phyloP scores from a whole-genome alignment of 2,888 invertebrate genomes.

The Adelphocoris suturalis region DNA sequence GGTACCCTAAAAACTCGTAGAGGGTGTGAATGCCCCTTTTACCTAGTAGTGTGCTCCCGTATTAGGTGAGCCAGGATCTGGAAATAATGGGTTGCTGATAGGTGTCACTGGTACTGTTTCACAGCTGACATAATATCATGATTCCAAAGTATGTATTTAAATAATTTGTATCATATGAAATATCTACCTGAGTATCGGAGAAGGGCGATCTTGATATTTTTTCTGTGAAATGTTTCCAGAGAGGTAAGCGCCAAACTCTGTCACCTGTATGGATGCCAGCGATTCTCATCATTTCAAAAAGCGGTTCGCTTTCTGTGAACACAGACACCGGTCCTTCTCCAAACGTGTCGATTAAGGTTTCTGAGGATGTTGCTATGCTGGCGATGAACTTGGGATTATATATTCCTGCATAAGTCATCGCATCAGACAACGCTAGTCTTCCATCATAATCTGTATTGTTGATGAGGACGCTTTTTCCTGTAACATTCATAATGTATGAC shows the following conservation, averaged over 20 bases:
- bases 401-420: slow-evolving; percentile 87
- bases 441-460: slow-evolving; percentile 90
- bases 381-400: slow-evolving; percentile 87
- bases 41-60: no score
- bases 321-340: slow-evolving; percentile 86
- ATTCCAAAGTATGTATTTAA: no score
- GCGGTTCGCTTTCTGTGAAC: slow-evolving; percentile 85
- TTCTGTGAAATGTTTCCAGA: slow-evolving; percentile 78
- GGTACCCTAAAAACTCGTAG: no score
- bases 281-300: slow-evolving; percentile 84
- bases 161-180: neutral
- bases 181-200: slow-evolving; percentile 66
- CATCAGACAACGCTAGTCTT: slow-evolving; percentile 88
- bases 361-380: slow-evolving; percentile 87
- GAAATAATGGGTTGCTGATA: no score
- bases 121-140: no score
- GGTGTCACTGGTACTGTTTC: no score
- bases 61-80: no score
- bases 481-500: neutral
- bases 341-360: slow-evolving; percentile 83
- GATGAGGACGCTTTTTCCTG: slow-evolving; percentile 86
- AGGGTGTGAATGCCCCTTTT: no score
- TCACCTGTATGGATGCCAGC: slow-evolving; percentile 88
- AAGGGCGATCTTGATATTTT: slow-evolving; percentile 67
- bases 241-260: slow-evolving; percentile 90